Evolutionary conservation across 1,140 invertebrate species (phyloP).

Genomic region (Vanessa tameamea): DNA sequence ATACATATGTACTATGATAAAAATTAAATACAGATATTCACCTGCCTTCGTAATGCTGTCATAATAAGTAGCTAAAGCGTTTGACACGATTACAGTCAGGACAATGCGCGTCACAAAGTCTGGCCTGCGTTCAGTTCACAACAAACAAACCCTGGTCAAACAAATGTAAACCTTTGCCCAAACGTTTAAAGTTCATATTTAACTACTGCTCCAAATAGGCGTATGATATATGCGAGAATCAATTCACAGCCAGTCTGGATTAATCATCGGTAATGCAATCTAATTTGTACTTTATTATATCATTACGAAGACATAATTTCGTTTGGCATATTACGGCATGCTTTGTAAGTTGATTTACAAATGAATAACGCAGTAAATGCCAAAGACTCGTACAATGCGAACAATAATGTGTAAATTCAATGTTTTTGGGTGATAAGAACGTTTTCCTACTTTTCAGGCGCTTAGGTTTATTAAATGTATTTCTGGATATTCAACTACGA

Average conservation of each 20-base stretch:
- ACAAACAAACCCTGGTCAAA: slow-evolving; percentile 2
- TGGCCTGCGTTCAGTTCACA: slow-evolving; percentile 20
- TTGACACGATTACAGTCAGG: slow-evolving; percentile 49
- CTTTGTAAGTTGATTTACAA: slow-evolving; percentile 38
- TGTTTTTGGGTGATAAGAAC: slow-evolving; percentile 22
- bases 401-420: slow-evolving; percentile 44
- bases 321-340: slow-evolving; percentile 14
- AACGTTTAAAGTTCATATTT: slow-evolving; percentile 11
- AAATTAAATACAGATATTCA: neutral
- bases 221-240: slow-evolving; percentile 37
- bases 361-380: slow-evolving; percentile 42
- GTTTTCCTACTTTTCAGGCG: too few species aligned
- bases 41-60: slow-evolving; percentile 13
- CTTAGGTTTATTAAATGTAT: too few species aligned
- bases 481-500: too few species aligned
- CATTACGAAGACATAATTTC: slow-evolving; percentile 23
- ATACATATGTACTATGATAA: neutral
- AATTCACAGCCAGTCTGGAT: slow-evolving; percentile 36
- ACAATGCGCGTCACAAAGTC: slow-evolving; percentile 48
- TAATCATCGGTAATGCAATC: slow-evolving; percentile 11
- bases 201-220: slow-evolving; percentile 22
- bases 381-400: slow-evolving; percentile 34
- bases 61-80: slow-evolving; percentile 45
- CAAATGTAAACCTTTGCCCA: slow-evolving; percentile 16
- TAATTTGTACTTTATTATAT: slow-evolving; percentile 24